phyloP scores from a whole-genome alignment of 2,113 vertebrate genomes.

The Pluvianellus socialis region DNA sequence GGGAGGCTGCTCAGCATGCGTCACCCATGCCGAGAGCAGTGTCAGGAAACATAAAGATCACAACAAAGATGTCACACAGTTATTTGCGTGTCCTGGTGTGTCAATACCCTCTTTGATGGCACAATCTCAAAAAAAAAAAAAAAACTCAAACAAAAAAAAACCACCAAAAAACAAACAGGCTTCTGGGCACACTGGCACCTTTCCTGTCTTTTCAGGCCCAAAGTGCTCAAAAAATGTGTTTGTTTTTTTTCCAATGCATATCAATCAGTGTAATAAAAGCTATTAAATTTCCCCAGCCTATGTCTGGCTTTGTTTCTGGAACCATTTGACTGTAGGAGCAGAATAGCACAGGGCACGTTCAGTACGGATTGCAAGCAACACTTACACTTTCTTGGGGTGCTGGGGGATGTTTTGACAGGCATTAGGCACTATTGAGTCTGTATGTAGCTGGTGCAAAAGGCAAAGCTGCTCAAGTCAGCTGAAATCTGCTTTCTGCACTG shows the following conservation, averaged over 20 bases:
- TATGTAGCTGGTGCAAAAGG: background rate
- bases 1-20: accelerated
- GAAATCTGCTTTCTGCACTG: background rate
- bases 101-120: background rate
- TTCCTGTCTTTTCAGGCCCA: background rate
- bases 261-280: background rate
- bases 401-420: background rate
- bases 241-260: background rate
- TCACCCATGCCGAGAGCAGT: background rate
- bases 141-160: too few species aligned
- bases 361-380: background rate
- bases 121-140: background rate
- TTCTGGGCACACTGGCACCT: background rate
- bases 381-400: background rate
- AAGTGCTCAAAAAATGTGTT: background rate
- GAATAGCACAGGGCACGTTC: background rate
- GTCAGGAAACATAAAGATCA: background rate
- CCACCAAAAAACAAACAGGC: background rate
- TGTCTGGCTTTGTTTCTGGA: background rate
- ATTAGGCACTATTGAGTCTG: background rate
- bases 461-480: background rate
- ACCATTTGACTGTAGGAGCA: background rate
- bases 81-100: accelerated
- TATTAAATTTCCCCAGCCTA: background rate
- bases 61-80: background rate